Evolutionary conservation across 2,797 vertebrate species (phyloP).

Genomic region (Jordanella pulchra): DNA sequence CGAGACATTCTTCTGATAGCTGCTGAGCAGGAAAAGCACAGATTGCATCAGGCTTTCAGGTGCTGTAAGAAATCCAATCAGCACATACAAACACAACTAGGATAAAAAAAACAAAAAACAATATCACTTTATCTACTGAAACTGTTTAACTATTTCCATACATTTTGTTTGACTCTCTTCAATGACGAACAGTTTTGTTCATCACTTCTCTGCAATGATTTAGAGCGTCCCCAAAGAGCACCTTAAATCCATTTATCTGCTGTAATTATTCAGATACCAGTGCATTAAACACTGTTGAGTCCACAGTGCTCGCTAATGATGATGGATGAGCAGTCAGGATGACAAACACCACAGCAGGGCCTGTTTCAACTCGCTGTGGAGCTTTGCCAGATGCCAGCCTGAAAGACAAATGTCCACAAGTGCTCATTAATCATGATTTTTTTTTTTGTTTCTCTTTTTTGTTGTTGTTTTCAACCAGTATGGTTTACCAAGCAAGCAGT

Average conservation of each 20-base stretch:
- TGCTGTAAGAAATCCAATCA: slow-evolving; percentile 7
- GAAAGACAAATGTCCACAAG: slow-evolving; percentile 63
- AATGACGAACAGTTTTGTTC: not conserved
- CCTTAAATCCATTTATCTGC: slow-evolving; percentile 65
- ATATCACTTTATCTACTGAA: slow-evolving; percentile 17
- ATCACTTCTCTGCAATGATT: not conserved
- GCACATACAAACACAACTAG: slow-evolving; percentile 32
- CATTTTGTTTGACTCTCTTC: slow-evolving; percentile 38
- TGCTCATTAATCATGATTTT: slow-evolving; percentile 47
- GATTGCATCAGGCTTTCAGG: slow-evolving; percentile 40
- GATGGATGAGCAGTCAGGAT: slow-evolving; percentile 74
- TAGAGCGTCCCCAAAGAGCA: slow-evolving; percentile 37
- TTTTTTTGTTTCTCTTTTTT: slow-evolving; percentile 3
- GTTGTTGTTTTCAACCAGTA: not conserved
- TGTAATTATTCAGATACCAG: slow-evolving; percentile 68
- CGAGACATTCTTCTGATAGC: slow-evolving; percentile 25
- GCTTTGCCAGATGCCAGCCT: slow-evolving; percentile 67
- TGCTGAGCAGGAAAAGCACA: slow-evolving; percentile 29
- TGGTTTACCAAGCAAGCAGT: not conserved
- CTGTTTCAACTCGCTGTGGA: slow-evolving; percentile 70
- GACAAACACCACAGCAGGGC: slow-evolving; percentile 71
- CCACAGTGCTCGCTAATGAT: slow-evolving; percentile 72
- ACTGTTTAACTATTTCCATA: slow-evolving; percentile 39
- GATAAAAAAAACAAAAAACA: slow-evolving; percentile 47
- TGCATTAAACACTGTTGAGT: slow-evolving; percentile 58